Base-by-base conservation (phyloP, 2,888 invertebrate species). In the Keiferia lycopersicella region DNA sequence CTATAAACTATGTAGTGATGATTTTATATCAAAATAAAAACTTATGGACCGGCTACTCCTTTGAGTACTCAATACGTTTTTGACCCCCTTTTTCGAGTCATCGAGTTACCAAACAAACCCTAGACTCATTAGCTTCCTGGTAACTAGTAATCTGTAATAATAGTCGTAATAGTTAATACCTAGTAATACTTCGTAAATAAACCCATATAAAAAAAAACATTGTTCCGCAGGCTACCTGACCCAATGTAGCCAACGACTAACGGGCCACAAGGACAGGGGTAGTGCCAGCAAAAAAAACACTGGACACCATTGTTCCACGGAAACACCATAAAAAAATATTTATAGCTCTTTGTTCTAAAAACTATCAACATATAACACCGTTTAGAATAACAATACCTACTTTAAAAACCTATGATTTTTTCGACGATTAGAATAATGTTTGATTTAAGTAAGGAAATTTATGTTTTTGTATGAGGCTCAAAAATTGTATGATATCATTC, bases 281-380 rank as follows among this genome's bases (percentile, higher is more conserved):
- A 81, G 82, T 79, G 81, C 78, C 73, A 73, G 71, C 71, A 76
- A 82, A 45, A 45, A 41, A 45, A 41, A 14, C 16, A 80, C 79
- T 76, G 72, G 73, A 74, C 68, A 62, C 83, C 81, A 86, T 87
- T 87, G 86, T 87, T 82, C 74, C 78, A 67, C 66, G 65, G 78
- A 80, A n/a, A 78, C 77, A 79, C 78, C 78, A 82, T 84, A 78
- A 83, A 81, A 78, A 70, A 80, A 78, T 80, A 80, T 82, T 79
- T 82, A 83, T 80, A 75, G 73, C 72, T 74, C 78, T 81, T 83
- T 84, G 84, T 84, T 83, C 74, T 30, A 41, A 18, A 56, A 56
- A 53, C 53, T 51, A 1, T 22, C 20, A 51, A 51, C 12, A 51
- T 22, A 51, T 18, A 22, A 12, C n/a, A 45, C 45, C n/a, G 45